A percentile compares a stretch with the other conserved stretches of the same genome.
Conservation (phyloP, 2,113 vertebrate species). For the Strix aluco region DNA sequence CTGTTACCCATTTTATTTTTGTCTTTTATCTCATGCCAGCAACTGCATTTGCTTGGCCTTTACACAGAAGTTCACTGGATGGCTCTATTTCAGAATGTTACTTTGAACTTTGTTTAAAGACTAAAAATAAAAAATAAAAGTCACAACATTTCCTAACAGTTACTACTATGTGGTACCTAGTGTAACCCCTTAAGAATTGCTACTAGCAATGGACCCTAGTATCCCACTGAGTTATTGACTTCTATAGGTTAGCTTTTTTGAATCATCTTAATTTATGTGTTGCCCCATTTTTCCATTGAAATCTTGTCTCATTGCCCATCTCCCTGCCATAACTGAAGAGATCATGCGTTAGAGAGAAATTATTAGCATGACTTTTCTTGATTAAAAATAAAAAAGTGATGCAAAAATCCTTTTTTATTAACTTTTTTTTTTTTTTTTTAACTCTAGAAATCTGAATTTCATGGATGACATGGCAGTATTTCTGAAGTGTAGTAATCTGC, state of each 20-base stretch:
- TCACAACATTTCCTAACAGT: neutral
- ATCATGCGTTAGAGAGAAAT: neutral
- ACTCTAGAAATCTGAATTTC: neutral
- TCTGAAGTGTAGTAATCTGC: neutral
- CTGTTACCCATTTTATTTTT: neutral
- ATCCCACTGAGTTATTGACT: neutral
- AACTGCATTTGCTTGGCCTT: neutral
- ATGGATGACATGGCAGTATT: neutral
- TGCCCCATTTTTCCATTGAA: neutral
- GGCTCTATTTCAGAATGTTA: neutral
- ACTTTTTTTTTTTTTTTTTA: neutral
- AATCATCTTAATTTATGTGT: neutral
- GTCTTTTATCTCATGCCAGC: neutral
- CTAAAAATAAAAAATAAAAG: neutral
- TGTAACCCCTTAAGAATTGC: neutral
- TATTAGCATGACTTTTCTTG: neutral
- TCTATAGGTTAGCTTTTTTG: neutral
- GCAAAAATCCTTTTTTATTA: neutral
- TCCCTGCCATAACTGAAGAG: neutral
- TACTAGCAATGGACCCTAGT: neutral
- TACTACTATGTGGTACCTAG: neutral
- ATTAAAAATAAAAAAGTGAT: neutral
- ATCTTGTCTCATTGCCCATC: neutral
- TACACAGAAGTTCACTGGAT: neutral
- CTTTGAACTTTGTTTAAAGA: neutral